Evolutionary conservation across 53 echinoderm and acorn worm species (phyloP).

Genomic region (Luidia sarsii): DNA sequence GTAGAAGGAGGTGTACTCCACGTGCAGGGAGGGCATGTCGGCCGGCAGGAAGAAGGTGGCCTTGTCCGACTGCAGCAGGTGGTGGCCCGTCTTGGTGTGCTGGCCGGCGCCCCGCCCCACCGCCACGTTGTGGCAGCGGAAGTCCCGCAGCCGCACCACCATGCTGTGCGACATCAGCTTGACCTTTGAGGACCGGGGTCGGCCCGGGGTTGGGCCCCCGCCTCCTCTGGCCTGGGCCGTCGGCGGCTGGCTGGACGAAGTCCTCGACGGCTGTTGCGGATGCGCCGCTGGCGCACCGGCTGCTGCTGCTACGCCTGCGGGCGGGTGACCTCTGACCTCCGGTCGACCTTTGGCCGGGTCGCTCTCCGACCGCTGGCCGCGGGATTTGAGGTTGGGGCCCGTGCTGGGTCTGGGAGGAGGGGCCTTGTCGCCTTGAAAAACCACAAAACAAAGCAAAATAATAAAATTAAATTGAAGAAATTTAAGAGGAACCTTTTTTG

Average conservation of each 20-base stretch:
- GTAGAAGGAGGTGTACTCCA: slow-evolving; percentile 96
- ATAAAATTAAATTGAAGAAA: too few relatives aligned
- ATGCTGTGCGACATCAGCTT: slow-evolving; percentile 90
- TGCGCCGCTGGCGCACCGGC: not conserved
- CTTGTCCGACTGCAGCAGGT: slow-evolving; percentile 86
- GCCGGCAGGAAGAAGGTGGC: slow-evolving; percentile 85
- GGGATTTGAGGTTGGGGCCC: slow-evolving; percentile 5
- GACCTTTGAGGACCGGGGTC: slow-evolving; percentile 57
- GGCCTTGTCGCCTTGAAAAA: slow-evolving; percentile 1
- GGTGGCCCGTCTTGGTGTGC: slow-evolving; percentile 41
- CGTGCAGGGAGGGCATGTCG: slow-evolving; percentile 92
- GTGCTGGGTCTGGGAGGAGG: slow-evolving; percentile 27
- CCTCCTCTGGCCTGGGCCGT: too few relatives aligned
- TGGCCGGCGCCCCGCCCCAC: slow-evolving; percentile 56
- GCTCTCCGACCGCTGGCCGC: not conserved
- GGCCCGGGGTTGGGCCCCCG: too few relatives aligned
- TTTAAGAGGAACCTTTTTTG: too few relatives aligned
- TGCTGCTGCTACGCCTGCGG: not conserved
- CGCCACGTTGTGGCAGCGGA: slow-evolving; percentile 66
- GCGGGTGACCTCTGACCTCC: slow-evolving; percentile 35
- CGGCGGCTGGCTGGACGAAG: not conserved
- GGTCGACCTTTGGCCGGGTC: not conserved
- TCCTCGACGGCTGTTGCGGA: too few relatives aligned
- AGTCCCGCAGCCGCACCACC: slow-evolving; percentile 74
- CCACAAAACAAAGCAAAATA: too few relatives aligned